phyloP scores from a whole-genome alignment of 2,888 invertebrate genomes.

The Caenorhabditis sp. region DNA sequence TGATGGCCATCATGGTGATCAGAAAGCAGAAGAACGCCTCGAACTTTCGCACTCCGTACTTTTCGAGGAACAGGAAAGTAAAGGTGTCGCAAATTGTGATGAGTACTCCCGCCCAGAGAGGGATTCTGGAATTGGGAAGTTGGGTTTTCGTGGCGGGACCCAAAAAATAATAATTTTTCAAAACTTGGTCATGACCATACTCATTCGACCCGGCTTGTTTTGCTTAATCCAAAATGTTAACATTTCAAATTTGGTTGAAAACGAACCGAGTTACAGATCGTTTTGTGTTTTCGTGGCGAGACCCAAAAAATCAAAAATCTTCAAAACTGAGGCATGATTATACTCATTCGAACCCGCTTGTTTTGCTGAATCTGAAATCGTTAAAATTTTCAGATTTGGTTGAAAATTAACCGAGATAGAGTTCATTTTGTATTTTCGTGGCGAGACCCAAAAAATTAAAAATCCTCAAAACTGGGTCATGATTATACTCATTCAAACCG shows the following conservation, averaged over 20 bases:
- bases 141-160: background rate
- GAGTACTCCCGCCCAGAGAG: slow-evolving; percentile 90
- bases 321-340: background rate
- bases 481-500: slow-evolving; percentile 7
- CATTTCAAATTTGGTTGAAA: too few species aligned
- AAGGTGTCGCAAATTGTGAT: slow-evolving; percentile 92
- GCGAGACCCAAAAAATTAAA: background rate
- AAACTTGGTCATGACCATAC: background rate
- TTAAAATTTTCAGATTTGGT: background rate
- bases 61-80: slow-evolving; percentile 92
- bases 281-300: background rate
- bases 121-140: slow-evolving; percentile 85
- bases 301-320: slow-evolving; percentile 2
- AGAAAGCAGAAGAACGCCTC: slow-evolving; percentile 91
- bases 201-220: too few species aligned
- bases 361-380: background rate
- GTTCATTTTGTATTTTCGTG: too few species aligned
- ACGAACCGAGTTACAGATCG: background rate
- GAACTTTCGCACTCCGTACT: slow-evolving; percentile 89
- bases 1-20: slow-evolving; percentile 91
- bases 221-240: too few species aligned
- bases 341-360: background rate
- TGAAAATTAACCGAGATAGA: too few species aligned
- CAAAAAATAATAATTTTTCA: background rate
- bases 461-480: background rate